Percentiles rank a stretch among this genome's conserved stretches.
Evolutionary conservation across 1,140 invertebrate genomes (phyloP).

Genomic region (Bombus turneri): DNA sequence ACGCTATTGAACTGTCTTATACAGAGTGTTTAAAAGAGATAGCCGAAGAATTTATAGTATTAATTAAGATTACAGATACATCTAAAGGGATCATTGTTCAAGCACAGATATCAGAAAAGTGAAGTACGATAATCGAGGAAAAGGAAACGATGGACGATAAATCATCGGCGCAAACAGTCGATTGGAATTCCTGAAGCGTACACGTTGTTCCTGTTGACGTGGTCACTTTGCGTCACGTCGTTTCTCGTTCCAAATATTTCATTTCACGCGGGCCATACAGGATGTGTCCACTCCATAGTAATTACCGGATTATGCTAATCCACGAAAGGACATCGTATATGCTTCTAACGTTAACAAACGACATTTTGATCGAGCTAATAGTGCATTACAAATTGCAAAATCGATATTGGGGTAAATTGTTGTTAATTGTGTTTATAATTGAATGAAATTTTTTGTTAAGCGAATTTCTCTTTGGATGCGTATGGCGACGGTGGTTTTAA

Average conservation of each 20-base stretch:
- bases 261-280: slow-evolving; percentile 25
- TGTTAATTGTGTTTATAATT: neutral
- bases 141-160: slow-evolving; percentile 31
- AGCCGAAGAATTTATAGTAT: neutral
- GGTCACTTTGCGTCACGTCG: slow-evolving; percentile 59
- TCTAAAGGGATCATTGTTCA: too few relatives aligned
- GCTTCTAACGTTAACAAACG: too few relatives aligned
- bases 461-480: slow-evolving; percentile 1
- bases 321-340: neutral
- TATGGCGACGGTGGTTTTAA: slow-evolving; percentile 9
- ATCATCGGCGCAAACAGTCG: slow-evolving; percentile 29
- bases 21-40: neutral
- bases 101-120: neutral
- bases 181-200: slow-evolving; percentile 55
- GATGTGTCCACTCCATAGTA: neutral
- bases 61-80: neutral
- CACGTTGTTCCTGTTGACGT: slow-evolving; percentile 46
- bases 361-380: neutral
- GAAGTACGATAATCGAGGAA: neutral
- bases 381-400: neutral
- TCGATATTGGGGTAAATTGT: neutral
- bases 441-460: neutral
- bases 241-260: slow-evolving; percentile 62
- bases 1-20: neutral
- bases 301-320: slow-evolving; percentile 30